Conservation (phyloP, 2,888 invertebrate species). For the Brenthis daphne region DNA sequence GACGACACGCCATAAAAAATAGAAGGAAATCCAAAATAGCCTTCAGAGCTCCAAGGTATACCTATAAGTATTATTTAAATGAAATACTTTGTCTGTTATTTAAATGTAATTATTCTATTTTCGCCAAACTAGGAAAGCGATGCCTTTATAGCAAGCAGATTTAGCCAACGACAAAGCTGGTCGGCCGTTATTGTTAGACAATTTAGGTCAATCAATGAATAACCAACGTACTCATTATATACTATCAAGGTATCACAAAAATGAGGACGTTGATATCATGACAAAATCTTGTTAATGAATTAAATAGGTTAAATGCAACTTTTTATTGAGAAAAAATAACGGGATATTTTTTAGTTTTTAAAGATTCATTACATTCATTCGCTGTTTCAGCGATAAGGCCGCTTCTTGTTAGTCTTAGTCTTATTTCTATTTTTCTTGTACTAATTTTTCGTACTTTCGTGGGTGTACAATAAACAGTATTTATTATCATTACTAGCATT, state of each 20-base stretch:
- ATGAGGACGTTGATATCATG: slow-evolving; percentile 13
- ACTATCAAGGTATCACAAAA: slow-evolving; percentile 30
- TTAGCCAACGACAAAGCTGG: slow-evolving; percentile 38
- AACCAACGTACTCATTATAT: slow-evolving; percentile 40
- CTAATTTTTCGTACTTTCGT: no score
- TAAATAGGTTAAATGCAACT: no score
- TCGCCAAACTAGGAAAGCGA: neutral
- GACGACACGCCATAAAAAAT: slow-evolving; percentile 74
- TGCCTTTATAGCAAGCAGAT: slow-evolving; percentile 13
- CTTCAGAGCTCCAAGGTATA: slow-evolving; percentile 69
- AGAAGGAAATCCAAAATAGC: slow-evolving; percentile 73
- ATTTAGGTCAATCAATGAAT: slow-evolving; percentile 74
- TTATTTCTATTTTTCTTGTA: no score
- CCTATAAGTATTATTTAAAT: neutral
- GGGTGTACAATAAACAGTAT: no score
- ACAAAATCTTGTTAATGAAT: no score
- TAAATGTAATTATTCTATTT: no score
- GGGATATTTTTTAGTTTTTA: no score
- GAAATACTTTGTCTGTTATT: neutral
- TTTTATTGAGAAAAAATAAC: no score
- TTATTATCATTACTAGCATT: no score
- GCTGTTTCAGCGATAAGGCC: no score
- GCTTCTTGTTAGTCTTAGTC: no score
- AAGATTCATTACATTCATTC: no score
- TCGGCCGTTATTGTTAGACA: slow-evolving; percentile 62